phyloP scores from a whole-genome alignment of 1,140 invertebrate species.

The Drosophila littoralis region DNA sequence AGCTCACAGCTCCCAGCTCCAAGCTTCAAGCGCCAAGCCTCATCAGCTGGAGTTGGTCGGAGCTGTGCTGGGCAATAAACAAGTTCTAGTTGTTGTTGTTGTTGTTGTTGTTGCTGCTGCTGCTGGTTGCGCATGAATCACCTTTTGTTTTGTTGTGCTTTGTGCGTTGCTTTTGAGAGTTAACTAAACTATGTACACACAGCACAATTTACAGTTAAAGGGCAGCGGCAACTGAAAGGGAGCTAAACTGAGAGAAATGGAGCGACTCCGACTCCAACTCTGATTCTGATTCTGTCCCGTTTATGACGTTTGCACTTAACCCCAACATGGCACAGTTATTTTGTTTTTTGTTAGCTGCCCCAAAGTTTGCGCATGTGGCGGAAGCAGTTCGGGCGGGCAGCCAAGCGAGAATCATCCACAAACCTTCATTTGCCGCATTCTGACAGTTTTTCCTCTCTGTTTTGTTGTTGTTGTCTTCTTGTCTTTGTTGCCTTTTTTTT shows the following conservation, averaged over 20 bases:
- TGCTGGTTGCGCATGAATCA: conserved; percentile 77
- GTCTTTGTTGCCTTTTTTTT: conserved; percentile 12
- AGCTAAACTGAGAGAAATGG: conserved; percentile 48
- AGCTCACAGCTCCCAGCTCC: not conserved
- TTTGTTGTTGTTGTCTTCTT: conserved; percentile 21
- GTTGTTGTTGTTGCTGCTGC: conserved; percentile 20
- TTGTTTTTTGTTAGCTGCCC: conserved; percentile 20
- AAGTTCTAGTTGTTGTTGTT: conserved; percentile 27
- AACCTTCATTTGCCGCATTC: conserved; percentile 16
- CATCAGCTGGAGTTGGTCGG: conserved; percentile 42
- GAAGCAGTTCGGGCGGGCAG: conserved; percentile 28
- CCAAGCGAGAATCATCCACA: conserved; percentile 43
- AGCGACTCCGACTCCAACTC: conserved; percentile 27
- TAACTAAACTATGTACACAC: conserved; percentile 75
- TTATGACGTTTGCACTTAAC: conserved; percentile 79
- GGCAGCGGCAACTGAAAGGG: conserved; percentile 49
- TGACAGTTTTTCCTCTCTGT: conserved; percentile 22
- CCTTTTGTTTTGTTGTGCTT: conserved; percentile 56
- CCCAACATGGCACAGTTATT: conserved; percentile 76
- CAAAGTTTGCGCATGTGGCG: conserved; percentile 40
- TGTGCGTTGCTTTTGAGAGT: conserved; percentile 60
- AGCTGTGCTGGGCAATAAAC: conserved; percentile 45
- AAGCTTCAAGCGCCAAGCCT: not conserved
- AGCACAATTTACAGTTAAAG: conserved; percentile 66
- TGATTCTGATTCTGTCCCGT: conserved; percentile 29